Evolutionary conservation across 2,888 invertebrate species (phyloP).

Genomic region (Ochlodes sylvanus): DNA sequence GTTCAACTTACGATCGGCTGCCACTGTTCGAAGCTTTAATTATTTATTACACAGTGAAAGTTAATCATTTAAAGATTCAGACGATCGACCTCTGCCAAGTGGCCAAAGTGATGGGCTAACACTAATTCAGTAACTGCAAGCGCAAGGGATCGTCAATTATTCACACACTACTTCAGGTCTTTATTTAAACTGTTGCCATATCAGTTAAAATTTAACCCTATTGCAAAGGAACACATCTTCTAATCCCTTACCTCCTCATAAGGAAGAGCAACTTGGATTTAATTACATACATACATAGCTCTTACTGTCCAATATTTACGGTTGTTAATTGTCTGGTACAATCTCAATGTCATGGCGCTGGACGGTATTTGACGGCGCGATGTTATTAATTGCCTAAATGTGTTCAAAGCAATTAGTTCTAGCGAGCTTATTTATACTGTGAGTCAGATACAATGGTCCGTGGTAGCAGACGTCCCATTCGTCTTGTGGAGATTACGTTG

Average conservation of each 20-base stretch:
- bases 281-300: neutral
- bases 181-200: constrained; percentile 30
- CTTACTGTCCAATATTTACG: neutral
- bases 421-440: constrained; percentile 50
- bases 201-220: constrained; percentile 27
- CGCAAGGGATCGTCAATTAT: constrained; percentile 34
- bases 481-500: constrained; percentile 30
- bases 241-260: constrained; percentile 34
- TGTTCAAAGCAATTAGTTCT: constrained; percentile 52
- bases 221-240: constrained; percentile 19
- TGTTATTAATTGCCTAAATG: constrained; percentile 53
- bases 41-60: neutral
- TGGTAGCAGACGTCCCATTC: constrained; percentile 29
- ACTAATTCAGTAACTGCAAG: constrained; percentile 16
- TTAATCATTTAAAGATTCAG: neutral
- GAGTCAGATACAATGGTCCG: constrained; percentile 40
- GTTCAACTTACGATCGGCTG: too few species aligned
- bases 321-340: constrained; percentile 1
- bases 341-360: constrained; percentile 42
- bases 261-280: constrained; percentile 19
- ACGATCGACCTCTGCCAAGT: neutral
- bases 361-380: constrained; percentile 41
- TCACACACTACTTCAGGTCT: constrained; percentile 40
- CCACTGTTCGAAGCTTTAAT: neutral
- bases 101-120: constrained; percentile 12